These are phyloP conservation scores for Eumaeus atala DNA, from an alignment of 1,140 invertebrate genomes.

Conservation along the genomic window DNA sequence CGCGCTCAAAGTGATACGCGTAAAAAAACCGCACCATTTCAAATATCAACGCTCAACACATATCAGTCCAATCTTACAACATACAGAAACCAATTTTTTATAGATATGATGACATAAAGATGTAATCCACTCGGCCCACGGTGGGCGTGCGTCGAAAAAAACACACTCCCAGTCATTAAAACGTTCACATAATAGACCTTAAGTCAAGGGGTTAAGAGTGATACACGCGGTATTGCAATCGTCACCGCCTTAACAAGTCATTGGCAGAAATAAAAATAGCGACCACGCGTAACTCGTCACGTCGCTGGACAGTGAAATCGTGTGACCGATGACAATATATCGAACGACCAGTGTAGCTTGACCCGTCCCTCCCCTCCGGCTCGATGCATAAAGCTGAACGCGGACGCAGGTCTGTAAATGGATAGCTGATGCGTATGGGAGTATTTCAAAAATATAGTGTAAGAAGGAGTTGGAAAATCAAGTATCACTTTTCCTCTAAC, in stretches of 20 bases:
- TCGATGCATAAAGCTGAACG: conserved; percentile 7
- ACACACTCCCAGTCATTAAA: conserved; percentile 6
- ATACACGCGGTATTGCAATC: conserved; percentile 34
- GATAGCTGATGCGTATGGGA: too few species aligned
- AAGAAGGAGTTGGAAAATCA: too few species aligned
- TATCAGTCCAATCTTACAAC: too few species aligned
- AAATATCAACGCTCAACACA: too few species aligned
- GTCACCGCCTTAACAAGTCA: conserved; percentile 66
- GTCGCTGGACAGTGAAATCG: conserved; percentile 67
- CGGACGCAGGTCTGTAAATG: not conserved
- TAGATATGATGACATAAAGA: not conserved
- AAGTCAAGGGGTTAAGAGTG: conserved; percentile 33
- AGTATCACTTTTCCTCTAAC: too few species aligned
- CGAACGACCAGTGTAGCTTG: conserved; percentile 38
- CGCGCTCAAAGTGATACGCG: too few species aligned
- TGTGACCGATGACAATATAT: conserved; percentile 67
- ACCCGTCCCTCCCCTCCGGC: conserved; percentile 33
- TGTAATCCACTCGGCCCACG: not conserved
- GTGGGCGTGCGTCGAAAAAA: conserved; percentile 3
- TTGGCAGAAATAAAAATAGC: conserved; percentile 73
- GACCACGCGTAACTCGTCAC: conserved; percentile 69
- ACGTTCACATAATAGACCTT: conserved; percentile 35
- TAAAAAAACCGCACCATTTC: too few species aligned
- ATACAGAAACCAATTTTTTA: too few species aligned
- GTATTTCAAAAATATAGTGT: too few species aligned